Evolutionary conservation across 1,140 invertebrate species (phyloP).

Genomic region (Drosophila setifemur): DNA sequence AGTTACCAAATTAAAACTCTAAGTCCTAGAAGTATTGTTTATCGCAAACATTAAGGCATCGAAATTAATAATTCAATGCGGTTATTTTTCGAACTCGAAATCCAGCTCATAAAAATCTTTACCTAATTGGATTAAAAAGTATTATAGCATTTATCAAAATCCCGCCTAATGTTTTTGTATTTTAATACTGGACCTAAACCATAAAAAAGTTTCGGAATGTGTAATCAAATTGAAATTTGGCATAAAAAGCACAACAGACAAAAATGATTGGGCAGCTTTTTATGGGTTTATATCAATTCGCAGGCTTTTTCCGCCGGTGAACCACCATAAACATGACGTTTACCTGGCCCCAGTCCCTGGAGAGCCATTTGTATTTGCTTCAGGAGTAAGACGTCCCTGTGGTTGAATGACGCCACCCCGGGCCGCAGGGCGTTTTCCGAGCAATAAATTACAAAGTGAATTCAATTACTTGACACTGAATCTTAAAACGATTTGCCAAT

Average conservation of each 20-base stretch:
- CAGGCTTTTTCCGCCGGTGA: slow-evolving; percentile 56
- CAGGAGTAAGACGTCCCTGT: slow-evolving; percentile 40
- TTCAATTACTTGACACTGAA: slow-evolving; percentile 77
- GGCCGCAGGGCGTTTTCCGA: slow-evolving; percentile 51
- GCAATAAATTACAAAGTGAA: slow-evolving; percentile 80
- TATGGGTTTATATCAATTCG: slow-evolving; percentile 75
- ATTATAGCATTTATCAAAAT: slow-evolving; percentile 39
- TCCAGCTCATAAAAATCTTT: neutral
- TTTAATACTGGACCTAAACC: slow-evolving; percentile 22
- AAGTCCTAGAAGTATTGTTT: too few relatives aligned
- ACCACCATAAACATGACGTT: slow-evolving; percentile 56
- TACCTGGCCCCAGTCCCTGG: slow-evolving; percentile 59
- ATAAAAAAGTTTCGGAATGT: slow-evolving; percentile 33
- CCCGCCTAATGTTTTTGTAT: slow-evolving; percentile 22
- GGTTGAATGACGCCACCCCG: slow-evolving; percentile 18
- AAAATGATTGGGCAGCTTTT: slow-evolving; percentile 52
- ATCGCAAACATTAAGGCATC: too few relatives aligned
- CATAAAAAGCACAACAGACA: slow-evolving; percentile 58
- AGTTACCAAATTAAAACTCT: too few relatives aligned
- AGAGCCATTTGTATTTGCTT: slow-evolving; percentile 72
- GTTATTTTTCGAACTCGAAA: neutral
- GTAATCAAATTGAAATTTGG: slow-evolving; percentile 77
- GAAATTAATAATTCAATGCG: too few relatives aligned
- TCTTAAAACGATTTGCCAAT: slow-evolving; percentile 68
- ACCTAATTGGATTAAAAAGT: slow-evolving; percentile 37